Evolutionary conservation across 2,888 invertebrate genomes (phyloP).

Genomic region (Tigriopus californicus): DNA sequence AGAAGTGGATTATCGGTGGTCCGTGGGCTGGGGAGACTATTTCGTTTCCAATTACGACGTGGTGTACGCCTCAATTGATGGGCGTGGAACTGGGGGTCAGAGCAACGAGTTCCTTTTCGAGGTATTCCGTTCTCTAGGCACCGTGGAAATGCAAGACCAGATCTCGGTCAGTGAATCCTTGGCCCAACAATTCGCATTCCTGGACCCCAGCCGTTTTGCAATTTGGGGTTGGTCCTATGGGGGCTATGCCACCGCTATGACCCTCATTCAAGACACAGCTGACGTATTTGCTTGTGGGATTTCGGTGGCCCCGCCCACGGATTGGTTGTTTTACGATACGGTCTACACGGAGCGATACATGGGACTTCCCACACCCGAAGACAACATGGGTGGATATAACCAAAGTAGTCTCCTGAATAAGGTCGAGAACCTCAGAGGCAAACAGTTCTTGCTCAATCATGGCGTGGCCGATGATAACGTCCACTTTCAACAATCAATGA

Average conservation of each 20-base stretch:
- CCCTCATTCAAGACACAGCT: constrained; percentile 54
- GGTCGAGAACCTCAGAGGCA: constrained; percentile 51
- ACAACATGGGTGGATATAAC: constrained; percentile 48
- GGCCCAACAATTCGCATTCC: constrained; percentile 65
- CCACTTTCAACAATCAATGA: constrained; percentile 68
- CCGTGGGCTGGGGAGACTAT: constrained; percentile 69
- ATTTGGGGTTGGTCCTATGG: constrained; percentile 97
- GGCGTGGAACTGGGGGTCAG: constrained; percentile 66
- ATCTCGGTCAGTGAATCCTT: constrained; percentile 41
- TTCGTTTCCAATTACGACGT: constrained; percentile 65
- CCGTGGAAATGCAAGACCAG: constrained; percentile 76
- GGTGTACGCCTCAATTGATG: constrained; percentile 81
- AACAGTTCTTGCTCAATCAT: constrained; percentile 43
- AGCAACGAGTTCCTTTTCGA: constrained; percentile 38
- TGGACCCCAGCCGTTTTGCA: constrained; percentile 68
- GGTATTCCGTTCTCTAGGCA: constrained; percentile 47
- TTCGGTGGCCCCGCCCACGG: constrained; percentile 82
- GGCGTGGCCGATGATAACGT: constrained; percentile 68
- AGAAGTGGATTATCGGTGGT: constrained; percentile 70
- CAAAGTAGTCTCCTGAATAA: constrained; percentile 57
- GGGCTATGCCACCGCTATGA: constrained; percentile 72
- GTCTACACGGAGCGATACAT: constrained; percentile 78
- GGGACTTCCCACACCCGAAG: constrained; percentile 44
- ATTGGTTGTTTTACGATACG: constrained; percentile 84
- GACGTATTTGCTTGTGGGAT: constrained; percentile 84